These are phyloP conservation scores for Pygoscelis antarcticus DNA, from an alignment of 2,113 vertebrate genomes.

Conservation along the genomic window DNA sequence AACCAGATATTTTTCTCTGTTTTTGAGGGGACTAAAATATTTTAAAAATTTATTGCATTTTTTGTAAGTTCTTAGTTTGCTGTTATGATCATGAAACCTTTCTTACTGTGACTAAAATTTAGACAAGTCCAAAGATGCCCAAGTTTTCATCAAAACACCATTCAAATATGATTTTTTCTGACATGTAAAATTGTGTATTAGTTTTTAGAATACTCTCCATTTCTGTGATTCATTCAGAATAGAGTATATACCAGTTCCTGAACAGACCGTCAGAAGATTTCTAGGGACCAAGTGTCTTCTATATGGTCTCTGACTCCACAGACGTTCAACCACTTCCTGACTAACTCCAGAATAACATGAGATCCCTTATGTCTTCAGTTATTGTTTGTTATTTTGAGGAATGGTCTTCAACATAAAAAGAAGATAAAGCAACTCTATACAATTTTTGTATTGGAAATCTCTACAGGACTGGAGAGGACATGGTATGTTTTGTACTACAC, in stretches of 20 bases:
- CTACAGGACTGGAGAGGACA: background rate
- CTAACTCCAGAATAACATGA: background rate
- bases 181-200: background rate
- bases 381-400: background rate
- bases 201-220: background rate
- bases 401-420: background rate
- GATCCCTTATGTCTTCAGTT: background rate
- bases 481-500: background rate
- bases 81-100: background rate
- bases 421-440: background rate
- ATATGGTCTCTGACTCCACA: background rate
- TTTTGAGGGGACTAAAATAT: background rate
- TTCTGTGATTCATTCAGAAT: background rate
- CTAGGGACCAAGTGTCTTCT: background rate
- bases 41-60: background rate
- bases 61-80: background rate
- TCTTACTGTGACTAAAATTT: background rate
- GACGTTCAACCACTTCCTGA: background rate
- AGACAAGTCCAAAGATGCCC: background rate
- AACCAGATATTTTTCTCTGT: background rate
- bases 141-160: background rate
- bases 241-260: background rate
- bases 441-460: background rate
- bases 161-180: background rate
- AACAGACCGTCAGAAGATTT: background rate